Evolutionary conservation across 2,113 vertebrate genomes (phyloP).

Genomic region (Gallinago undulata): DNA sequence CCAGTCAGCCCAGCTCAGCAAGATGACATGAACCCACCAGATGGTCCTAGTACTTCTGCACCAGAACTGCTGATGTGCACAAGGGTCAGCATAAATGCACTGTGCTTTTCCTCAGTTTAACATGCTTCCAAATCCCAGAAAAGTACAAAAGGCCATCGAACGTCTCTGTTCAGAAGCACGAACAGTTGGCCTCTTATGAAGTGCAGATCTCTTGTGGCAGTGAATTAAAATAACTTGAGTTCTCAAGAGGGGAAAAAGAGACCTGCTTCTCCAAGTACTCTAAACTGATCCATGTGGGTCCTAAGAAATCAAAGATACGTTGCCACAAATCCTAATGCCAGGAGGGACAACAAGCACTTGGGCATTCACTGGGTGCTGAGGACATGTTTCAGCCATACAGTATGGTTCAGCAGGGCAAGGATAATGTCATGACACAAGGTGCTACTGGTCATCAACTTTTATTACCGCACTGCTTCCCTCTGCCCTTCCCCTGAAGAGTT

Average conservation of each 20-base stretch:
- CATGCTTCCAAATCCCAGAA: not conserved
- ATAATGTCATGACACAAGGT: not conserved
- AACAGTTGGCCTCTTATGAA: not conserved
- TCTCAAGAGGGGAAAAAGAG: not conserved
- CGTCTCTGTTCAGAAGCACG: not conserved
- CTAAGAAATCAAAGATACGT: not conserved
- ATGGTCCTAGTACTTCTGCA: not conserved
- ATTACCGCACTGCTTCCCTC: not conserved
- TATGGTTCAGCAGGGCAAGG: not conserved
- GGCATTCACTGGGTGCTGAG: not conserved
- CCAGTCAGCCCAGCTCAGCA: not conserved
- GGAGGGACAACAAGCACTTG: not conserved
- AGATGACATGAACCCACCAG: not conserved
- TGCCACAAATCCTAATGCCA: not conserved
- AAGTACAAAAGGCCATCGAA: not conserved
- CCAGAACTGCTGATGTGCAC: not conserved
- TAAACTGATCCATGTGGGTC: not conserved
- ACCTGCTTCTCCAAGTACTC: not conserved
- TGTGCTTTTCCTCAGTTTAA: not conserved
- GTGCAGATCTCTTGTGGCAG: not conserved
- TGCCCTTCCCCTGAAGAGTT: not conserved
- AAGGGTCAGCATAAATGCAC: not conserved
- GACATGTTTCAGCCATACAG: not conserved
- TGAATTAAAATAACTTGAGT: not conserved
- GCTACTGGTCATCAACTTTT: not conserved